Base-by-base conservation (phyloP, 2,113 vertebrate genomes). In the Ictalurus furcatus region DNA sequence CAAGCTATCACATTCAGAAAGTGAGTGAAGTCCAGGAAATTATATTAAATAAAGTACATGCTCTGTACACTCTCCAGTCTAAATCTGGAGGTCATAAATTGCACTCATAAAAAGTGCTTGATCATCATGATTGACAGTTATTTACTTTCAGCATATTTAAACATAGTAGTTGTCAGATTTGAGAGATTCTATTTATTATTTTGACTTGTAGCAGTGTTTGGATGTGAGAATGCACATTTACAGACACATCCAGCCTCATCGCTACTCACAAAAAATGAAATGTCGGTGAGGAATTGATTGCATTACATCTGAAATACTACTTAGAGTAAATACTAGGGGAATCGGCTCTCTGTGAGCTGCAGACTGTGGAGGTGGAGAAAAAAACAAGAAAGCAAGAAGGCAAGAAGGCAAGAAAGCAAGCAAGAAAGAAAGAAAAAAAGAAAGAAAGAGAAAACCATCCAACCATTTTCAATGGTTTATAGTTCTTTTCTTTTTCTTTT, bases 241-340 rank as follows among this genome's bases (percentile, higher is more conserved):
- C 59, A 63, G 40, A 63, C 73, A 58, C 17, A 23, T 48, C 58
- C 37, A 79, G 56, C 17, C 16, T 63, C 17, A 79, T 79, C 28
- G 63, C 58, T 61, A 34, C 37, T 44, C 25, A 30, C 16, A 61
- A 28, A 52, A 54, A 48, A 56, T 44, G 48, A 21, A 48, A 28
- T 52, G 59, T 23, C 23, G 30, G 40, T 67, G n/a, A 80, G 76
- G 6, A 67, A 34, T 80, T 78, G 13, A 79, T 48, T 65, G 48
- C 30, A 61, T 67, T 84, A 87, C 87, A 90, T 88, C 87, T 90
- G 90, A 84, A 85, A 84, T 81, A 63, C 37, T 56, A 87, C 73
- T 90, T 88, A 83, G 30, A 65, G 79, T 69, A 85, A 85, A 86
- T 89, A 87, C 81, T 40, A 40, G 56, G 30, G 56, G 21, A 30